A percentile compares a stretch with the other conserved stretches of the same genome.
Conservation (phyloP, 2,113 vertebrate genomes). For the Istiophorus platypterus region DNA sequence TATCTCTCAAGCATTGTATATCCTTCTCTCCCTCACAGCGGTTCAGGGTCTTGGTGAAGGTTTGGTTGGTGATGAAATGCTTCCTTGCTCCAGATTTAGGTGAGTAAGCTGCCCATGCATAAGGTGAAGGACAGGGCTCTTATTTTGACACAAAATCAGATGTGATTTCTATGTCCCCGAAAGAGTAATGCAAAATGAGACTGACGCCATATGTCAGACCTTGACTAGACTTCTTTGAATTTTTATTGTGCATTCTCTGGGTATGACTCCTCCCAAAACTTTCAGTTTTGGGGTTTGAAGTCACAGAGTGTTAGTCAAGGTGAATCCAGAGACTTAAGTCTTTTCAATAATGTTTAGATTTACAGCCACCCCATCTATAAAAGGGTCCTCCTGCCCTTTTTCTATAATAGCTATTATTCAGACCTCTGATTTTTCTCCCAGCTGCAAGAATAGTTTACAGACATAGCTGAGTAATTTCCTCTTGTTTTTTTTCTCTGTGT, state of each 20-base stretch:
- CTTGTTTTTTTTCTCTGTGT: slow-evolving; percentile 4
- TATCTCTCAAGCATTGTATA: slow-evolving; percentile 1
- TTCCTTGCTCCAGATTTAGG: slow-evolving; percentile 3
- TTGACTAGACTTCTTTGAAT: slow-evolving; percentile 27
- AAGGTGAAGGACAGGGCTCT: slow-evolving; percentile 54
- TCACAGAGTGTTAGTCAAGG: slow-evolving; percentile 36
- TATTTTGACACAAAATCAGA: slow-evolving; percentile 39
- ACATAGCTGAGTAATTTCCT: slow-evolving; percentile 17
- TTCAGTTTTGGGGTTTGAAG: slow-evolving; percentile 28
- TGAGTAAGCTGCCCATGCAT: slow-evolving; percentile 39
- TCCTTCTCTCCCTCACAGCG: slow-evolving; percentile 2
- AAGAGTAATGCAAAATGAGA: slow-evolving; percentile 40
- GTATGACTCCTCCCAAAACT: slow-evolving; percentile 9
- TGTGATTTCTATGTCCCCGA: slow-evolving; percentile 22
- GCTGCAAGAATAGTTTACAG: slow-evolving; percentile 6
- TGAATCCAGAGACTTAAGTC: slow-evolving; percentile 29
- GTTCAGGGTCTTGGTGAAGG: slow-evolving; percentile 63
- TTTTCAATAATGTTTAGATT: slow-evolving; percentile 56
- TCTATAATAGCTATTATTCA: slow-evolving; percentile 44
- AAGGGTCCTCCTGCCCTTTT: slow-evolving; percentile 39
- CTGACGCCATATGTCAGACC: slow-evolving; percentile 22
- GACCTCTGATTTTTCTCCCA: slow-evolving; percentile 22
- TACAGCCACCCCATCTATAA: slow-evolving; percentile 10
- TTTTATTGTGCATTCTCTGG: slow-evolving; percentile 27
- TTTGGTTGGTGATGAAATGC: slow-evolving; percentile 53